Conservation (phyloP, 2,113 vertebrate genomes). For the Neomonachus schauinslandi region DNA sequence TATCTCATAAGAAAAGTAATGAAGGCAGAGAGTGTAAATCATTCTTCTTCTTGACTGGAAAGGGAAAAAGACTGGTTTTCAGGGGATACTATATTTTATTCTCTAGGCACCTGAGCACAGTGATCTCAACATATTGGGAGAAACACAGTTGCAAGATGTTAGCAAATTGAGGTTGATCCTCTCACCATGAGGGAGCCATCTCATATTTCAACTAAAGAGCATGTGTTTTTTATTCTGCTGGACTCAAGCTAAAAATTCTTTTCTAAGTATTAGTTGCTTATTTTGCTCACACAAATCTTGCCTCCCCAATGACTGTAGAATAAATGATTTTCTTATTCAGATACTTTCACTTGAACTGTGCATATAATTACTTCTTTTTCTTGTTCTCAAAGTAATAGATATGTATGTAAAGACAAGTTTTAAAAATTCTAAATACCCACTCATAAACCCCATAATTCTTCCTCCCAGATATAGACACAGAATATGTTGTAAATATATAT, state of each 20-base stretch:
- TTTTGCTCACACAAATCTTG: neutral
- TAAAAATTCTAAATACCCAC: neutral
- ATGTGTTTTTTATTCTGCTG: neutral
- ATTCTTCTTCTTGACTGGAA: neutral
- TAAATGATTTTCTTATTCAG: neutral
- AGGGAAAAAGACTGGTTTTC: neutral
- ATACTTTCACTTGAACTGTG: neutral
- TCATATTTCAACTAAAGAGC: neutral
- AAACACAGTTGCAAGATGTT: no score
- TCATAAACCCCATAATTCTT: no score
- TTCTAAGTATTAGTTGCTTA: neutral
- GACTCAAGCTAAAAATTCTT: no score
- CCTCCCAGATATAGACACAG: neutral
- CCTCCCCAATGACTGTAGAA: neutral
- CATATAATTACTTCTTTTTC: neutral
- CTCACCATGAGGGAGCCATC: neutral
- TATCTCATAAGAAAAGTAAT: neutral
- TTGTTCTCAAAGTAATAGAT: neutral
- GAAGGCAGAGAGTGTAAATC: neutral
- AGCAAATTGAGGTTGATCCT: rapidly evolving
- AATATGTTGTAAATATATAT: rapidly evolving
- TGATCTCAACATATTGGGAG: neutral
- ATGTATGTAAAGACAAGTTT: neutral
- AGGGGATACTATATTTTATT: no score
- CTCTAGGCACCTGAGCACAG: neutral